phyloP scores from a whole-genome alignment of 2,888 invertebrate species.

The Linnaemya tessellans region DNA sequence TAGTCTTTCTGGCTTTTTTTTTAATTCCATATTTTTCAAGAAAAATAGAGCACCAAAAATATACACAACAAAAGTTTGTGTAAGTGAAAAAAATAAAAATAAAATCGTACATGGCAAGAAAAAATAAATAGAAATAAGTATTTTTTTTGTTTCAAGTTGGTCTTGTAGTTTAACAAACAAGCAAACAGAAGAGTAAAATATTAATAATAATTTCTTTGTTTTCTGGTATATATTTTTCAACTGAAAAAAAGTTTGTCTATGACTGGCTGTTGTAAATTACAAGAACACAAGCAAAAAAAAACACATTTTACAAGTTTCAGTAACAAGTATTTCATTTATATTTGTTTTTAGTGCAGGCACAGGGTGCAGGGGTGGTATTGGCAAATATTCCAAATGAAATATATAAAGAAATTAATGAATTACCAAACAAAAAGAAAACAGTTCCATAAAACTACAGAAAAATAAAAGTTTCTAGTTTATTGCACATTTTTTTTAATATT shows the following conservation, averaged over 20 bases:
- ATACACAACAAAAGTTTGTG: conserved; percentile 54
- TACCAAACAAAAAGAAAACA: conserved; percentile 30
- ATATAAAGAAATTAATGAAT: conserved; percentile 59
- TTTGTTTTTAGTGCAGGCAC: neutral
- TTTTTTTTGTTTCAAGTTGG: conserved; percentile 31
- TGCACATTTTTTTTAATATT: conserved; percentile 4
- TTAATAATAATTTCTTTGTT: conserved; percentile 65
- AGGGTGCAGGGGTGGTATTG: neutral
- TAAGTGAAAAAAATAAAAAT: conserved; percentile 66
- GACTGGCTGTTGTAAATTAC: conserved; percentile 15
- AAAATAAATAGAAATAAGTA: conserved; percentile 23
- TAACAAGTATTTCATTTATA: conserved; percentile 46
- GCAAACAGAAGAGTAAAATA: conserved; percentile 45
- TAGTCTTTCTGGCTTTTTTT: neutral
- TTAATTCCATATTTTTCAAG: neutral
- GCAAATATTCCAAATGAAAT: conserved; percentile 53
- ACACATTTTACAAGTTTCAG: neutral
- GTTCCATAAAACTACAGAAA: neutral
- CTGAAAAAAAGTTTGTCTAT: conserved; percentile 41
- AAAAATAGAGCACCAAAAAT: conserved; percentile 43
- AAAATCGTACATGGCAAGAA: conserved; percentile 15
- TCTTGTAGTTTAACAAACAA: conserved; percentile 54
- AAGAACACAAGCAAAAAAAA: neutral
- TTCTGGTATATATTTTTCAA: neutral
- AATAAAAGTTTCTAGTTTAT: conserved; percentile 36